These are phyloP conservation scores for Psilanteris sp. DNA, from an alignment of 1,140 invertebrate genomes.

Conservation along the genomic window DNA sequence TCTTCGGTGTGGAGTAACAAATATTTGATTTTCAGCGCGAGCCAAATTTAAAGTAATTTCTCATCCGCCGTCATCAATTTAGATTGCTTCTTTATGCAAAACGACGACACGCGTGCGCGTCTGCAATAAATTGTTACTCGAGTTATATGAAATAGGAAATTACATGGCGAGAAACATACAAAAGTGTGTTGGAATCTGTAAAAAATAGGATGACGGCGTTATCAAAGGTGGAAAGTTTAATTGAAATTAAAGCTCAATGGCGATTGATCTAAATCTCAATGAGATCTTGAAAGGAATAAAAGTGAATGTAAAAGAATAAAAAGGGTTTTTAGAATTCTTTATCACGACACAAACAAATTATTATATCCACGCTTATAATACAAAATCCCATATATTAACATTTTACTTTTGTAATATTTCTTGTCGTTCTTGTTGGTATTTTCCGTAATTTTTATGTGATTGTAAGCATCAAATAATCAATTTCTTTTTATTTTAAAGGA, in stretches of 20 bases:
- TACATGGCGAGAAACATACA: constrained; percentile 13
- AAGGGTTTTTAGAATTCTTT: too few species aligned
- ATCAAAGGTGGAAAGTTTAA: neutral
- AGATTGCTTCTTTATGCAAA: constrained; percentile 6
- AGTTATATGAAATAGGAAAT: constrained; percentile 35
- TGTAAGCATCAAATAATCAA: too few species aligned
- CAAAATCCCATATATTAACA: too few species aligned
- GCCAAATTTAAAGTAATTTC: constrained; percentile 41
- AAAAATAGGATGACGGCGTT: neutral
- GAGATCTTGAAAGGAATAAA: neutral
- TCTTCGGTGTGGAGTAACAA: constrained; percentile 34
- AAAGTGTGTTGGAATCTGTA: neutral
- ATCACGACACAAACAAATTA: too few species aligned
- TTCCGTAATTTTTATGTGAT: too few species aligned
- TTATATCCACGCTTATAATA: too few species aligned
- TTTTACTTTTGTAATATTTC: too few species aligned
- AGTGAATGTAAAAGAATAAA: neutral
- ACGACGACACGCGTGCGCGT: constrained; percentile 5
- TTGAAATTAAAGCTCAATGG: constrained; percentile 9
- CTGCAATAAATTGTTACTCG: constrained; percentile 46
- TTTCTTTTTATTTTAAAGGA: too few species aligned
- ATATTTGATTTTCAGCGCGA: constrained; percentile 49
- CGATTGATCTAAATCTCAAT: neutral
- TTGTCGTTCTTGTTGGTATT: too few species aligned
- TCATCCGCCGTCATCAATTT: constrained; percentile 39